These are phyloP conservation scores for Synanthedon vespiformis DNA, from an alignment of 2,888 invertebrate genomes.

Conservation along the genomic window DNA sequence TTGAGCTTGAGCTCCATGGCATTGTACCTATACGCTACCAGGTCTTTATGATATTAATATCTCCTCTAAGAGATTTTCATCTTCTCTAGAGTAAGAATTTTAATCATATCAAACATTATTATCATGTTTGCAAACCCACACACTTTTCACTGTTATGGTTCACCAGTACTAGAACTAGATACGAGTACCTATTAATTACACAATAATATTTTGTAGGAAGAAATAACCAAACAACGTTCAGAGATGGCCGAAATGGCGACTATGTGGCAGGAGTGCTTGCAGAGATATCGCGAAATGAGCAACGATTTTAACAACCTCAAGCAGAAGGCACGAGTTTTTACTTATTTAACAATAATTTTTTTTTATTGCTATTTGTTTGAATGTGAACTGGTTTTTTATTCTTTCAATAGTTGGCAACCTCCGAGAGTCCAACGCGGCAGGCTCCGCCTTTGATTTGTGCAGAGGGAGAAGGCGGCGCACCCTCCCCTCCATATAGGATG, in stretches of 20 bases:
- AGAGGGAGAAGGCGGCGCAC: slow-evolving; percentile 36
- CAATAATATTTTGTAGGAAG: slow-evolving; percentile 29
- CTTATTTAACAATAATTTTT: neutral
- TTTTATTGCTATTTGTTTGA: neutral
- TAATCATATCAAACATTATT: too few relatives aligned
- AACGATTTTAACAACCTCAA: slow-evolving; percentile 57
- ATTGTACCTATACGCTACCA: too few relatives aligned
- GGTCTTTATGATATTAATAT: too few relatives aligned
- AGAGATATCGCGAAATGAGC: slow-evolving; percentile 61
- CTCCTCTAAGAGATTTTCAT: too few relatives aligned
- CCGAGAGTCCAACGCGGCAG: slow-evolving; percentile 27
- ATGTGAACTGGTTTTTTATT: neutral
- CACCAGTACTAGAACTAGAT: too few relatives aligned
- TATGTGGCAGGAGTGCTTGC: slow-evolving; percentile 64
- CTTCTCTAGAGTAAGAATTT: too few relatives aligned
- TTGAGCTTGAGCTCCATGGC: too few relatives aligned
- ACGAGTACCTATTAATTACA: too few relatives aligned
- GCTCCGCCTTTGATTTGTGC: slow-evolving; percentile 30
- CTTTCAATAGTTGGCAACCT: slow-evolving; percentile 23
- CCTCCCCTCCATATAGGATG: slow-evolving; percentile 29
- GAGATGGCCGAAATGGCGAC: slow-evolving; percentile 62
- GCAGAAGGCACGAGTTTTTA: slow-evolving; percentile 30
- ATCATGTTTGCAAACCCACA: too few relatives aligned
- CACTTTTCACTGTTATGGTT: too few relatives aligned
- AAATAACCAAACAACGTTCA: slow-evolving; percentile 57